phyloP scores from a whole-genome alignment of 2,797 vertebrate species.

The Eptatretus atami region DNA sequence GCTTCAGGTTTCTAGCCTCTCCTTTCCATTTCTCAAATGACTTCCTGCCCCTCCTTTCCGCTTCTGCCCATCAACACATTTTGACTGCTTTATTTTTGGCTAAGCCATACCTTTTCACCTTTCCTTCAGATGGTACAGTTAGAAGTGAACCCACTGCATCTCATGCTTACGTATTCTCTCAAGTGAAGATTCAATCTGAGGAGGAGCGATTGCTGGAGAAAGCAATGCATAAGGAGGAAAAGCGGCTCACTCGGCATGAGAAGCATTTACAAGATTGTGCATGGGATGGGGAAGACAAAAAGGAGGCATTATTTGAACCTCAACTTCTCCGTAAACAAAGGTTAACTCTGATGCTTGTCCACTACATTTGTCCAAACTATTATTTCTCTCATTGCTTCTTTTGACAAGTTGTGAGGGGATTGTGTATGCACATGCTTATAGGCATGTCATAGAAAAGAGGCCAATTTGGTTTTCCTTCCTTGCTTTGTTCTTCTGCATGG shows the following conservation, averaged over 20 bases:
- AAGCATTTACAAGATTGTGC: slow-evolving; percentile 36
- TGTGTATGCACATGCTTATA: too few species aligned
- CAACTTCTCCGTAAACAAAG: slow-evolving; percentile 52
- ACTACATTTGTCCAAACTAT: too few species aligned
- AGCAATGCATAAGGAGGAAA: slow-evolving; percentile 55
- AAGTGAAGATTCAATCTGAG: slow-evolving; percentile 85
- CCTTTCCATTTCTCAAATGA: too few species aligned
- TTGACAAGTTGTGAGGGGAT: too few species aligned
- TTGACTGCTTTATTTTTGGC: background rate
- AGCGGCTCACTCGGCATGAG: slow-evolving; percentile 40
- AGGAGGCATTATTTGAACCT: slow-evolving; percentile 36
- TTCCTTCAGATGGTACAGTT: slow-evolving; percentile 23
- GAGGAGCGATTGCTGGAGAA: slow-evolving; percentile 71
- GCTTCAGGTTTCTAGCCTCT: too few species aligned
- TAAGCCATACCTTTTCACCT: background rate
- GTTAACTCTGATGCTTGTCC: slow-evolving; percentile 18
- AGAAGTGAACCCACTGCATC: slow-evolving; percentile 25
- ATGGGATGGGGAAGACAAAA: slow-evolving; percentile 23
- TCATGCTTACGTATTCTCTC: slow-evolving; percentile 45
- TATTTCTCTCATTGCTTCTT: too few species aligned
- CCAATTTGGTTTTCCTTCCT: too few species aligned
- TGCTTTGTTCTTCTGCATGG: slow-evolving; percentile 2
- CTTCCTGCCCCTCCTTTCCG: too few species aligned
- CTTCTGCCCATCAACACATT: background rate
- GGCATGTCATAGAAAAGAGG: too few species aligned